Conservation (phyloP, 1,140 invertebrate species). For the Drosophila arizonae region DNA sequence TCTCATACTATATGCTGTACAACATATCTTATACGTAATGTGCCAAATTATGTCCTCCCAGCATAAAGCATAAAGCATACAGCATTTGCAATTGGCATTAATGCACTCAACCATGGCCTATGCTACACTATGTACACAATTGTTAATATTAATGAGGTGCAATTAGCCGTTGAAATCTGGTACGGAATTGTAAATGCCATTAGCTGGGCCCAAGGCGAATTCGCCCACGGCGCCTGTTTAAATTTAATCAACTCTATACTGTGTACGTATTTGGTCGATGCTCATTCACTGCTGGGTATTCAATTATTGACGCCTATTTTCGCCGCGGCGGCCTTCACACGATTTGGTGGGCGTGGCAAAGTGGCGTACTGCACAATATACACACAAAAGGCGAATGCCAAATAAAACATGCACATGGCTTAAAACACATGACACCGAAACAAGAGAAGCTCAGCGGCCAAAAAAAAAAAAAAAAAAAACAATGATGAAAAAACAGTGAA, state of each 20-base stretch:
- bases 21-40: constrained; percentile 42
- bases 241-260: constrained; percentile 70
- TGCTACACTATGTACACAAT: constrained; percentile 30
- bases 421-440: constrained; percentile 77
- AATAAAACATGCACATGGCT: constrained; percentile 79
- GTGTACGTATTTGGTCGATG: constrained; percentile 16
- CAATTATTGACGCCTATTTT: constrained; percentile 75
- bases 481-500: not conserved
- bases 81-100: constrained; percentile 14
- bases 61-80: not conserved
- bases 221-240: constrained; percentile 40
- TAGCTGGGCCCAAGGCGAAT: not conserved
- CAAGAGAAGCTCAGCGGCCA: constrained; percentile 42
- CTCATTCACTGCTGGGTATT: constrained; percentile 49
- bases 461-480: constrained; percentile 28
- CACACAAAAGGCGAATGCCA: constrained; percentile 59
- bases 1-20: constrained; percentile 30
- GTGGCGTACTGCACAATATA: constrained; percentile 41
- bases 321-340: constrained; percentile 58
- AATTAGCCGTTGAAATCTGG: constrained; percentile 64
- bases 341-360: constrained; percentile 50
- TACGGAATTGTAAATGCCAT: constrained; percentile 59
- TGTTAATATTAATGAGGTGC: constrained; percentile 61
- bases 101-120: constrained; percentile 19
- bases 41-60: no score